Base-by-base conservation (phyloP, 2,113 vertebrate genomes). In the Alethe diademata region DNA sequence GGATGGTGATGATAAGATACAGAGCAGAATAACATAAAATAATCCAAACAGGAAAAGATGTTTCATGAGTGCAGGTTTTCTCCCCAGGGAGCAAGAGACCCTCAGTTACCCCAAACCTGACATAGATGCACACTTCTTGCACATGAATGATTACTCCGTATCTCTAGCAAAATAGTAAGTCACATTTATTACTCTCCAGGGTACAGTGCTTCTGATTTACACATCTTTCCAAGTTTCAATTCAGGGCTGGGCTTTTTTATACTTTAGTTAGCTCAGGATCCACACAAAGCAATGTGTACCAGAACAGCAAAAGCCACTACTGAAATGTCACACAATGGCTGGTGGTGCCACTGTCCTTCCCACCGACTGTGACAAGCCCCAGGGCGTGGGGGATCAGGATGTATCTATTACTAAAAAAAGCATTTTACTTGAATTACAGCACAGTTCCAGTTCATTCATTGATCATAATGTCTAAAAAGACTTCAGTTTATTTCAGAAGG, bases 161-260 rank as follows among this genome's bases (percentile, higher is more conserved):
- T 78, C 90, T 80, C 62, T 38, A 88, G 62, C 74, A 94, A 97
- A 95, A 94, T 12, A 94, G 22, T 90, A 93, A 94, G 56, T 94
- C 82, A 93, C 60, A 53, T 71, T 94, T 56, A 86, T 78, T 92
- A 45, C 22, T 76, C 75, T 84, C 94, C 17, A 47, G 81, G 61
- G 80, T 61, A 92, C 47, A 89, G 54, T 76, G 70, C 73, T 79
- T 82, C 86, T 92, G 90, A 96, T 95, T 95, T 91, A 95, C 81
- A 92, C 66, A 86, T 48, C 24, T 93, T 86, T 45, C 74, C 36
- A 91, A 60, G 69, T 84, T 90, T 86, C 82, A 88, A 74, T 86
- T 92, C 67, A 69, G 72, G 40, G 35, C 24, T 80, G 33, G 45
- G 57, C 48, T 78, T 83, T 70, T 81, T 70, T 81, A 26, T 20